Evolutionary conservation across 2,888 invertebrate species (phyloP), one percentile per base, ranked within the genome.

Genomic region (Candidula unifasciata): DNA sequence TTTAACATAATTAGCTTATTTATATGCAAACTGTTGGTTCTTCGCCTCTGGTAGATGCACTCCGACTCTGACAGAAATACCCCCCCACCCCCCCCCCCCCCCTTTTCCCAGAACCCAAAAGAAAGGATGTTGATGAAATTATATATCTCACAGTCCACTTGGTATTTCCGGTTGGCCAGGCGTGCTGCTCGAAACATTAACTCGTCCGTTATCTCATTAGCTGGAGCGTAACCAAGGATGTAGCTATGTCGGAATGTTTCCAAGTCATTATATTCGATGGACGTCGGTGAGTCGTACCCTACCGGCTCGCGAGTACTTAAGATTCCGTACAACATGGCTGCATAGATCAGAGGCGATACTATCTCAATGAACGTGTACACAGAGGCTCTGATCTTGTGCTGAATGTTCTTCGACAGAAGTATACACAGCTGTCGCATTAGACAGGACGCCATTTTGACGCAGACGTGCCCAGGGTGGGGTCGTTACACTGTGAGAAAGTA

Each of bases 151-250:
- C 60, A 21, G 21, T n/a, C n/a, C 5, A 21, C 18, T 24, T 21
- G 3, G 60, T 60, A 60, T 16, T 60, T 60, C 60, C n/a, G 35
- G 35, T 35, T 74, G 44, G 5, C 16, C 74, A 74, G 35, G 16
- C 74, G 16, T 5, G n/a, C n/a, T 18, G 37, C 74, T 24, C n/a
- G 35, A 18, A 18, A 24, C 74, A 74, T 74, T 44, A 74, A 37
- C 21, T 37, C 21, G 10, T 74, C 37, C 74, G 74, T 37, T 10
- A 37, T 37, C 37, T 35, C 24, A 21, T 37, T 35, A 74, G 44
- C n/a, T 37, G 74, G 74, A 2, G 74, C 74, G n/a, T 74, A 74
- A 3, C 37, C 74, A 37, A 74, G 30, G 74, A 74, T n/a, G 60
- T 60, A 60, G 60, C 24, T n/a, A 5, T 60, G 21, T 13, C 18